These are phyloP conservation scores for Ommatoiulus sabulosus DNA, from an alignment of 2,888 invertebrate genomes.

Conservation along the genomic window DNA sequence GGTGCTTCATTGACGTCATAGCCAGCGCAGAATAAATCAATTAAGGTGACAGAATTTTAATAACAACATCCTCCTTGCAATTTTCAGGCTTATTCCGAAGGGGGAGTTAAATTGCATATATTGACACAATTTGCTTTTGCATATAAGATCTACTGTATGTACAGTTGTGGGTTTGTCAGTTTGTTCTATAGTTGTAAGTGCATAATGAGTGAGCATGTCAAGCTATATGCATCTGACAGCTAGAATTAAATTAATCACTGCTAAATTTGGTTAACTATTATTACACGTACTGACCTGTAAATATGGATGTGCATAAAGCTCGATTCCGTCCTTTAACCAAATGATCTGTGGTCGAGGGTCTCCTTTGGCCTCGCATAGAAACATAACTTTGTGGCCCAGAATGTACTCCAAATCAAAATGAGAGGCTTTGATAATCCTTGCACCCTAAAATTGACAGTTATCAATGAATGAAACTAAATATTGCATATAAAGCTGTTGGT, in stretches of 20 bases:
- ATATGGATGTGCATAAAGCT: slow-evolving; percentile 89
- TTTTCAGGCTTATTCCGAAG: neutral
- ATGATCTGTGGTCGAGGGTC: slow-evolving; percentile 91
- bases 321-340: slow-evolving; percentile 95
- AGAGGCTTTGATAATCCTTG: slow-evolving; percentile 87
- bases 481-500: too few species aligned
- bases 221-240: neutral
- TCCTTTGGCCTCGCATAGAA: slow-evolving; percentile 90
- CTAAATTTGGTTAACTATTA: neutral
- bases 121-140: neutral
- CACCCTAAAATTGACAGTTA: slow-evolving; percentile 78
- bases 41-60: neutral
- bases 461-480: neutral
- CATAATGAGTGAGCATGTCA: neutral
- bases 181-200: too few species aligned
- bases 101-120: neutral
- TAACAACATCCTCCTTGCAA: neutral
- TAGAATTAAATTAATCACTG: neutral
- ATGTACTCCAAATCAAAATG: slow-evolving; percentile 95
- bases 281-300: slow-evolving; percentile 77
- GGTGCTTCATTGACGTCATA: neutral
- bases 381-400: slow-evolving; percentile 92
- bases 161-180: too few species aligned
- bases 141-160: too few species aligned
- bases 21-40: neutral